Evolutionary conservation across 2,797 vertebrate genomes (phyloP), one percentile per base, ranked within the genome.

Genomic region (Poeciliopsis gracilis): DNA sequence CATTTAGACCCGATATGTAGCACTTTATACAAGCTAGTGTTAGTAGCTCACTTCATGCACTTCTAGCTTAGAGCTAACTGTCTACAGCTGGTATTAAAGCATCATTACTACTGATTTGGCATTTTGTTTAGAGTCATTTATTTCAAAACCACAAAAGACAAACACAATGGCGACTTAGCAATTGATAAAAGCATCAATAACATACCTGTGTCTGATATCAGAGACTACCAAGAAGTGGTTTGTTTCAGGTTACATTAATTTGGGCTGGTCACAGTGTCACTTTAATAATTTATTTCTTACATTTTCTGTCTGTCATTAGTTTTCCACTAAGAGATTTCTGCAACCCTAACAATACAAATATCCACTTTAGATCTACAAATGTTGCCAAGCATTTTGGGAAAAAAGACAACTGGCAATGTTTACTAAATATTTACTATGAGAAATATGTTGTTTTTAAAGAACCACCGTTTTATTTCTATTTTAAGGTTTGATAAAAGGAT

Each of bases 1-100:
- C 43, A 49, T 20, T 77, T 77, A 51, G 1, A 69, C 63, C 0
- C n/a, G 1, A 59, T 77, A 11, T 59, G 33, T 46, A 67, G 72
- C 38, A 11, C 66, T 82, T 84, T 15, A 43, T 73, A 1, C 63
- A 75, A 82, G 18, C 82, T 43, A 25, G 9, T 30, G 73, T 5
- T 36, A 10, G 23, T 5, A 16, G 41, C 23, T 63, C 16, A 15
- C 1, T 51, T 73, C 51, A 41, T 25, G 23, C 12, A 20, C 49
- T 53, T 43, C 2, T 61, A 76, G 80, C 73, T 75, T 75, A 10
- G 1, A 47, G 36, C 78, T n/a, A 38, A 51, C 10, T 73, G 71
- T 57, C 69, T 69, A 59, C 16, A 69, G 76, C 2, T 70, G 75
- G 36, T 77, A 33, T 36, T n/a, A 78, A 78, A 38, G 15, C 23